A percentile compares a stretch with the other conserved stretches of the same genome.
Evolutionary conservation across 2,113 vertebrate species (phyloP).

Genomic region (Piprites chloris): DNA sequence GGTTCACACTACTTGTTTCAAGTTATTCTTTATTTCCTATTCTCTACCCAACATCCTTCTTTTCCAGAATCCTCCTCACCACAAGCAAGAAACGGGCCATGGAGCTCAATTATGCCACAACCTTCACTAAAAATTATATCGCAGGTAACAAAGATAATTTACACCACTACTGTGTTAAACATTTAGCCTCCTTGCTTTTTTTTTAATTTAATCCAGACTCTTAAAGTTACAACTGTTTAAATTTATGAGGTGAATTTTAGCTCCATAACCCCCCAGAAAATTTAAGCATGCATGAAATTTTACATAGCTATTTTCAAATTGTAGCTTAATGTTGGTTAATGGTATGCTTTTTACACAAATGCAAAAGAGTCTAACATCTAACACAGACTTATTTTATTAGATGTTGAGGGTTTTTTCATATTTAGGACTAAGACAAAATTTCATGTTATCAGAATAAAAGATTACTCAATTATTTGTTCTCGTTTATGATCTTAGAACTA

Average conservation of each 20-base stretch:
- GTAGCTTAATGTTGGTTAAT: neutral
- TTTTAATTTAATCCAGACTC: neutral
- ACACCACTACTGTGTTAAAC: neutral
- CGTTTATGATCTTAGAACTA: neutral
- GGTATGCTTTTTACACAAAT: neutral
- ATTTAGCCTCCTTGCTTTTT: neutral
- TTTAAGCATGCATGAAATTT: neutral
- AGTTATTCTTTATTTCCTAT: neutral
- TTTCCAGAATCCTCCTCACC: neutral
- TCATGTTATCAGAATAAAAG: neutral
- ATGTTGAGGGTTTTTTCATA: neutral
- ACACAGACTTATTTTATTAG: neutral
- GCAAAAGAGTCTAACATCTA: neutral
- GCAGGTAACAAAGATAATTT: neutral
- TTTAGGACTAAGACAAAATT: neutral
- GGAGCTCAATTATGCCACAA: neutral
- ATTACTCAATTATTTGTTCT: neutral
- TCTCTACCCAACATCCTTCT: neutral
- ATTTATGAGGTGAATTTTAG: constrained; percentile 4
- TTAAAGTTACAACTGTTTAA: neutral
- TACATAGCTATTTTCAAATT: neutral
- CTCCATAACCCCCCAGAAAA: neutral
- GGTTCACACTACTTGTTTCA: neutral
- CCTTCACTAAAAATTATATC: neutral
- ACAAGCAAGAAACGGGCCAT: neutral